phyloP scores from a whole-genome alignment of 2,888 invertebrate species.

The Bimastos eiseni region DNA sequence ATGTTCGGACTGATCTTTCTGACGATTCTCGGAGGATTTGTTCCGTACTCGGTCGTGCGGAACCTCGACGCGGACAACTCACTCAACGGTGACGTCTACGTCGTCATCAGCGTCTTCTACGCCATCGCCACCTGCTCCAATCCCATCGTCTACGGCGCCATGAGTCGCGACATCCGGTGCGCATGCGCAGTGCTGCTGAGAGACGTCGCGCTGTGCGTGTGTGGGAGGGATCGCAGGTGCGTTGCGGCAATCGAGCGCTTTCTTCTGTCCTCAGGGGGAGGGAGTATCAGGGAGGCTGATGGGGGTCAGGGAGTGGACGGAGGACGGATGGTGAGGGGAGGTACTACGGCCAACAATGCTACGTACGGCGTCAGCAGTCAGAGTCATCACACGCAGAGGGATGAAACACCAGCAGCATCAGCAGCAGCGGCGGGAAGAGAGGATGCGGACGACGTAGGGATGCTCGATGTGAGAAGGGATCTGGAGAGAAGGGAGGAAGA shows the following conservation, averaged over 20 bases:
- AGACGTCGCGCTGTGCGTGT: neutral
- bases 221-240: neutral
- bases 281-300: neutral
- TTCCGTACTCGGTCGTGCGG: conserved; percentile 58
- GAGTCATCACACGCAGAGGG: neutral
- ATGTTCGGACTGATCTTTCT: conserved; percentile 61
- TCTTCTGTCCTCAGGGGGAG: neutral
- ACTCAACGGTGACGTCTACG: conserved; percentile 57
- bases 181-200: conserved; percentile 45
- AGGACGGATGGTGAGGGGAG: neutral
- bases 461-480: neutral
- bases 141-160: conserved; percentile 59
- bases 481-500: neutral
- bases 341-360: neutral
- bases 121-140: conserved; percentile 59
- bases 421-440: neutral
- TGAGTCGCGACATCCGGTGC: conserved; percentile 56
- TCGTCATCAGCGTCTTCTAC: conserved; percentile 57
- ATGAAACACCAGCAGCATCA: neutral
- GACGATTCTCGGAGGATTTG: conserved; percentile 57
- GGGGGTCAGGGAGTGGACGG: neutral
- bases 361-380: neutral
- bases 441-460: neutral
- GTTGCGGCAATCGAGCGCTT: neutral
- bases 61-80: conserved; percentile 54